Evolutionary conservation across 2,113 vertebrate species (phyloP).

Genomic region (Neogobius melanostomus): DNA sequence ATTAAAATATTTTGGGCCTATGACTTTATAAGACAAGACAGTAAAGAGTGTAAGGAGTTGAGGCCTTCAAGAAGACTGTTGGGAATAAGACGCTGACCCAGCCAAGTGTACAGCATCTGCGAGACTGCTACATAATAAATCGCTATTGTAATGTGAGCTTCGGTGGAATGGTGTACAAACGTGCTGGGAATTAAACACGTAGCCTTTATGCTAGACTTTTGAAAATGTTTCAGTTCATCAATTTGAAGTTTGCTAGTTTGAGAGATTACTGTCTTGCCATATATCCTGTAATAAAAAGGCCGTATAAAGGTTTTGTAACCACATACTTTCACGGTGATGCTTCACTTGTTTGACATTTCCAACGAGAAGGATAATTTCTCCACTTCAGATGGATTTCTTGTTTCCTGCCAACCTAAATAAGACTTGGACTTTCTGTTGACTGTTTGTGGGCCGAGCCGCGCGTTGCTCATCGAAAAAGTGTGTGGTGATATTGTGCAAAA

Average conservation of each 20-base stretch:
- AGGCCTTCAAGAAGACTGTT: too few species aligned
- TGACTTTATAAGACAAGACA: too few species aligned
- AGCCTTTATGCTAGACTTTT: not conserved
- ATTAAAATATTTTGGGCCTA: too few species aligned
- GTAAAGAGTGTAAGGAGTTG: too few species aligned
- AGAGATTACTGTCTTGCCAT: not conserved
- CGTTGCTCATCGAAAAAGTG: slow-evolving; percentile 2
- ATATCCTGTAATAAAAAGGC: not conserved
- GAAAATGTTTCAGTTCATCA: not conserved
- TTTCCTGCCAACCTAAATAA: slow-evolving; percentile 10
- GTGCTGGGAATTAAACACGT: not conserved
- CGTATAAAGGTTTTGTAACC: not conserved
- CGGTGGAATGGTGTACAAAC: not conserved
- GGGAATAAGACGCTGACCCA: too few species aligned
- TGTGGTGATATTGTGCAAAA: slow-evolving; percentile 6
- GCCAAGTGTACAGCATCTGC: too few species aligned
- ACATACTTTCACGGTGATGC: not conserved
- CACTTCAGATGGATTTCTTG: not conserved
- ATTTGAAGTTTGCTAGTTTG: not conserved
- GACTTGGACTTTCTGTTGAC: not conserved
- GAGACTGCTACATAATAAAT: too few species aligned
- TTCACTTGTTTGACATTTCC: slow-evolving; percentile 2
- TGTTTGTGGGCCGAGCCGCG: not conserved
- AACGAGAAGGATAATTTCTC: not conserved
- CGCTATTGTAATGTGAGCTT: not conserved